These are phyloP conservation scores for Peromyscus aztecus DNA, from an alignment of 2,797 vertebrate genomes.

Conservation along the genomic window DNA sequence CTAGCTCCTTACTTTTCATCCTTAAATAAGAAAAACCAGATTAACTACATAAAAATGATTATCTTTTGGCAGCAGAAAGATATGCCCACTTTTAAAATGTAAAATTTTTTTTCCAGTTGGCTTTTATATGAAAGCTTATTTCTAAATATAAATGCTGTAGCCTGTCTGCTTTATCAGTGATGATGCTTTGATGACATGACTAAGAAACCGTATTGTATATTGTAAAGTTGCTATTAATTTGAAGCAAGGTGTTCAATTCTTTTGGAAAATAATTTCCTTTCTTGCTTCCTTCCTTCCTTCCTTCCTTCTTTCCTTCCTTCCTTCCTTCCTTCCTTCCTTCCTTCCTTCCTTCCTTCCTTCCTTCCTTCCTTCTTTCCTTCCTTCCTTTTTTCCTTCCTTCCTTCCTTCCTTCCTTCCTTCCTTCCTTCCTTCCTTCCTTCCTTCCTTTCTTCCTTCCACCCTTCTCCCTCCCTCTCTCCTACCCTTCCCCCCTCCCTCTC, in stretches of 20 bases:
- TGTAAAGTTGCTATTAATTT: not conserved
- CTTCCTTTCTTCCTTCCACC: not conserved
- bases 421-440: too few relatives aligned
- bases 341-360: not conserved
- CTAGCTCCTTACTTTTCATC: not conserved
- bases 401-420: not conserved
- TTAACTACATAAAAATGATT: not conserved
- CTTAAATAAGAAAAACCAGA: not conserved
- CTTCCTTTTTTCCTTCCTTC: rapidly evolving
- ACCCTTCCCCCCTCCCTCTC: not conserved
- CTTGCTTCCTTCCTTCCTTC: too few relatives aligned
- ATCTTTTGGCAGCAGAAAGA: not conserved
- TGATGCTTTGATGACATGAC: not conserved
- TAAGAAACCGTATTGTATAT: not conserved
- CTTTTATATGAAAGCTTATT: slow-evolving; percentile 23
- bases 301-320: too few relatives aligned
- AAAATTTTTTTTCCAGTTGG: slow-evolving; percentile 36
- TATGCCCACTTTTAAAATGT: not conserved
- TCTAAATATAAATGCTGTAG: slow-evolving; percentile 22
- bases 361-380: rapidly evolving
- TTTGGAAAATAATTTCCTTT: not conserved
- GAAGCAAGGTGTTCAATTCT: not conserved
- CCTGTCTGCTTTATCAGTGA: not conserved
- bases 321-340: not conserved
- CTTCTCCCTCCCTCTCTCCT: rapidly evolving